Base-by-base conservation (phyloP, 2,888 invertebrate genomes). In the Pyrrhosoma nymphula region DNA sequence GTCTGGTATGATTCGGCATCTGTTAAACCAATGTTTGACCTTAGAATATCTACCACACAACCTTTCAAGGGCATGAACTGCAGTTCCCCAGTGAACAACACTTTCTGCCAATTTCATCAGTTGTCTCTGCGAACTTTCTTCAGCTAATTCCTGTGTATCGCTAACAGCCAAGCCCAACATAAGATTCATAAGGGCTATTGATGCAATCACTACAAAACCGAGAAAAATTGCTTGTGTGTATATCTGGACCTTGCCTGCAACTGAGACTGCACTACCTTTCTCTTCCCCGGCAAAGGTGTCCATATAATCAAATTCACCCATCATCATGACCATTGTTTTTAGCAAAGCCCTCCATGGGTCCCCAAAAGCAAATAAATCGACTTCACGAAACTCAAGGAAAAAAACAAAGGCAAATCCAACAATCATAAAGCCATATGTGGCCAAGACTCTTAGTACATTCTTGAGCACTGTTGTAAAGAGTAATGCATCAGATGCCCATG, bases 261-360 rank as follows among this genome's bases (percentile, higher is more conserved):
- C 97, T 0, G 97, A 96, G 95, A 97, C 96, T 95, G 96, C 96
- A 0, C 97, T 96, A 95, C 97, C 97, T 90, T 89, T 88, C 69
- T 95, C 82, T 18, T 95, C 95, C 75, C 95, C 95, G 95, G 97
- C 97, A 95, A 97, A 97, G 18, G 97, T 96, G 10, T 97, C 97
- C 18, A 96, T 96, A 96, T 98, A 97, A 96, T 98, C 97, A 95
- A 97, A 97, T 96, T 98, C 98, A 95, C 97, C 97, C 14, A 97
- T 97, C 97, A 97, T 97, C 98, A 98, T 98, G 18, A 97, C 97
- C 88, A 97, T 97, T 0, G 97, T 97, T 96, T 97, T 97, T 35
- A 97, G 97, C 0, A 98, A 96, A 0, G 97, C 97, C 35, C 97
- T 97, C 97, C 97, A 97, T 0, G 97, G 97, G 23, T 97, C 97